These are phyloP conservation scores for Nothobranchius kuhntae DNA, from an alignment of 2,113 vertebrate genomes.

Conservation along the genomic window DNA sequence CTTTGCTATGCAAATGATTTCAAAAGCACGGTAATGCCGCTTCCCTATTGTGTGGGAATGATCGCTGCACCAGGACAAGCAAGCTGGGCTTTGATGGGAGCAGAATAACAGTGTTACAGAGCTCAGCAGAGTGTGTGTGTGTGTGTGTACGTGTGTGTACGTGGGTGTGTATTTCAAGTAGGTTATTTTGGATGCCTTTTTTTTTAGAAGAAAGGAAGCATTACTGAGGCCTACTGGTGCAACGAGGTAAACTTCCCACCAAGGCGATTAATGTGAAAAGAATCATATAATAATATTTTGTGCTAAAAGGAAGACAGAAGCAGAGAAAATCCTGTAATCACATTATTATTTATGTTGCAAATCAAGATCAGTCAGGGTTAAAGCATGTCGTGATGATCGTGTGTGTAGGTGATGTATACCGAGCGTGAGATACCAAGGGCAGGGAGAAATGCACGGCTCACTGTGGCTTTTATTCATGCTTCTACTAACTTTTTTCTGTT, in stretches of 20 bases:
- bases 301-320: constrained; percentile 57
- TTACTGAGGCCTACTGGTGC: constrained; percentile 74
- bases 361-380: constrained; percentile 81
- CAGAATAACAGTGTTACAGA: constrained; percentile 71
- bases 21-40: constrained; percentile 74
- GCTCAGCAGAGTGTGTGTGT: constrained; percentile 73
- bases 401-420: constrained; percentile 46
- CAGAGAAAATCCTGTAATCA: constrained; percentile 79
- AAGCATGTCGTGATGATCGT: constrained; percentile 63
- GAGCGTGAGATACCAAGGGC: constrained; percentile 31
- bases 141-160: constrained; percentile 47
- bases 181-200: constrained; percentile 73
- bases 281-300: constrained; percentile 80
- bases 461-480: constrained; percentile 15
- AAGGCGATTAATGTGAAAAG: constrained; percentile 82
- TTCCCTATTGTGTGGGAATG: constrained; percentile 73
- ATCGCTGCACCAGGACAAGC: constrained; percentile 66
- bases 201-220: constrained; percentile 77
- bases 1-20: constrained; percentile 81
- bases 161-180: constrained; percentile 81
- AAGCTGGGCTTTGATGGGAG: constrained; percentile 71
- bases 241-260: constrained; percentile 73
- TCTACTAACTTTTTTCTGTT: constrained; percentile 14
- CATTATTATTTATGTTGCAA: constrained; percentile 80
- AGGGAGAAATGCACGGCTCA: constrained; percentile 1